Percentiles rank a stretch among this genome's conserved stretches.
Conservation (phyloP, 2,797 vertebrate species). For the Pogoniulus pusillus region DNA sequence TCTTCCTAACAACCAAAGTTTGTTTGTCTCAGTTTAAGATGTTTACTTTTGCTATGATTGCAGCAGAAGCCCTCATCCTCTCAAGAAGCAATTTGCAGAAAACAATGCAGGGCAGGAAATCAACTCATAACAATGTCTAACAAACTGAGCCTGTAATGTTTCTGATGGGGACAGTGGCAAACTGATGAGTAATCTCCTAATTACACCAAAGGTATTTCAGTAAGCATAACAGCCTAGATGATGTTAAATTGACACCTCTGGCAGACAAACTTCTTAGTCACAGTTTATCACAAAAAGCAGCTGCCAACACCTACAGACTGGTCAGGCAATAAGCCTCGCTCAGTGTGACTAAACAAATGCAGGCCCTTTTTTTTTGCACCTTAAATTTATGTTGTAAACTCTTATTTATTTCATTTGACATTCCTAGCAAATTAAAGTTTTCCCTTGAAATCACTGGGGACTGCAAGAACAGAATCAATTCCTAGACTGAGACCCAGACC, state of each 20-base stretch:
- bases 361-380: background rate
- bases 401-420: too few species aligned
- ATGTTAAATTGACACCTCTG: background rate
- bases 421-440: background rate
- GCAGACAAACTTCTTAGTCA: background rate
- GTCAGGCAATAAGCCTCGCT: background rate
- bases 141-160: background rate
- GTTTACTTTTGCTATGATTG: constrained; percentile 50
- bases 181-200: constrained; percentile 5
- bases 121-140: background rate
- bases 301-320: background rate
- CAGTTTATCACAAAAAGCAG: background rate
- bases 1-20: constrained; percentile 34
- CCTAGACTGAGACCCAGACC: background rate
- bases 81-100: constrained; percentile 32
- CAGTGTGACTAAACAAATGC: background rate
- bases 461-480: background rate
- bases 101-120: constrained; percentile 40
- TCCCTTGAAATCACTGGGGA: background rate
- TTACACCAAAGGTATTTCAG: constrained; percentile 6
- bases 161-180: constrained; percentile 23
- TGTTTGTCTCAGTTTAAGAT: constrained; percentile 31
- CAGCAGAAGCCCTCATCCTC: constrained; percentile 18
- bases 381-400: background rate
- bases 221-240: background rate